These are phyloP conservation scores for Branchellion lobata DNA, from an alignment of 2,888 invertebrate species.

Conservation along the genomic window DNA sequence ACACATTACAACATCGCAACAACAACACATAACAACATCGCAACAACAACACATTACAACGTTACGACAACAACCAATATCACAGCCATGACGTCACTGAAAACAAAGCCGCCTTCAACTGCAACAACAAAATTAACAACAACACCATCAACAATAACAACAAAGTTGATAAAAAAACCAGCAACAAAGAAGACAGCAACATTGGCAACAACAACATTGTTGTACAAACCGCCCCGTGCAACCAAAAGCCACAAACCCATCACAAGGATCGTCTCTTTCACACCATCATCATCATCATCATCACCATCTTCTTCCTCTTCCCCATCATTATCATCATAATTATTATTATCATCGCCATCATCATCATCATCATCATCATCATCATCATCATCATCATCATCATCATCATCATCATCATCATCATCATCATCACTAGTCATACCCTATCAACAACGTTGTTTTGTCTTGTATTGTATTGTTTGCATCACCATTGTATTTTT, in stretches of 20 bases:
- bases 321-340: constrained; percentile 12
- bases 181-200: too few species aligned
- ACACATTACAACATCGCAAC: too few species aligned
- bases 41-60: too few species aligned
- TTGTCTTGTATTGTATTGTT: too few species aligned
- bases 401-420: constrained; percentile 16
- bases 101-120: too few species aligned
- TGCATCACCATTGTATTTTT: too few species aligned
- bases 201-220: not conserved
- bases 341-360: not conserved
- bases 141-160: not conserved
- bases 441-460: too few species aligned
- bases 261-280: not conserved
- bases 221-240: not conserved
- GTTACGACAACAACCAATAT: too few species aligned
- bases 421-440: constrained; percentile 1
- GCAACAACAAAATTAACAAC: too few species aligned
- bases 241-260: not conserved
- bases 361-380: not conserved
- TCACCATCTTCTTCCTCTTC: not conserved
- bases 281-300: constrained; percentile 27
- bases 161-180: not conserved
- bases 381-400: constrained; percentile 15
- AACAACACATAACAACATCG: too few species aligned
- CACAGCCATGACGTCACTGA: too few species aligned